These are phyloP conservation scores for Neoscelio sp. DNA, from an alignment of 2,888 invertebrate genomes.

Conservation along the genomic window DNA sequence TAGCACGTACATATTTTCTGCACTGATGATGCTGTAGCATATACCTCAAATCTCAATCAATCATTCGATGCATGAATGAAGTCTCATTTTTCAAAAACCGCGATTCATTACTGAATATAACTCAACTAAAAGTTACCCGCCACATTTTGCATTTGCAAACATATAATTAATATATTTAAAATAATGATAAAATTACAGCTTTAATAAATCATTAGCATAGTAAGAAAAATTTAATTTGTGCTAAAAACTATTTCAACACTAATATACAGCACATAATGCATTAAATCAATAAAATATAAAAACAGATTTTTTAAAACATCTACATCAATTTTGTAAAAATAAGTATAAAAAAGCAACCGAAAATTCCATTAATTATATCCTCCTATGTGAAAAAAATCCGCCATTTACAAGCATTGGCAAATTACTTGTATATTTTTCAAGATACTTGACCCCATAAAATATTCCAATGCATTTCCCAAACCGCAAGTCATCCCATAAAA, in stretches of 20 bases:
- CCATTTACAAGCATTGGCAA: no score
- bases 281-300: no score
- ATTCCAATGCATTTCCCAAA: slow-evolving; percentile 15
- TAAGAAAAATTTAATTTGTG: no score
- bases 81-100: slow-evolving; percentile 28
- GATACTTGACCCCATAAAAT: slow-evolving; percentile 25
- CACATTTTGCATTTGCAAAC: background rate
- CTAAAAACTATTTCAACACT: no score
- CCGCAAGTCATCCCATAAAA: slow-evolving; percentile 47
- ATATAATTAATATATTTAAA: slow-evolving; percentile 38
- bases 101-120: slow-evolving; percentile 17
- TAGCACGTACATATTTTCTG: background rate
- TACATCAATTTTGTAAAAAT: no score
- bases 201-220: slow-evolving; percentile 25
- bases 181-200: slow-evolving; percentile 32
- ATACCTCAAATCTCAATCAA: slow-evolving; percentile 17
- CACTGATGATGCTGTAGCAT: background rate
- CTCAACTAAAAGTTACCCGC: background rate
- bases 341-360: no score
- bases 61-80: slow-evolving; percentile 37
- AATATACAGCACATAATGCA: no score
- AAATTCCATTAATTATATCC: no score
- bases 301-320: no score
- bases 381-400: background rate
- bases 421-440: slow-evolving; percentile 10